Conservation (phyloP, 2,797 vertebrate genomes). For the Arctocebus calabarensis region DNA sequence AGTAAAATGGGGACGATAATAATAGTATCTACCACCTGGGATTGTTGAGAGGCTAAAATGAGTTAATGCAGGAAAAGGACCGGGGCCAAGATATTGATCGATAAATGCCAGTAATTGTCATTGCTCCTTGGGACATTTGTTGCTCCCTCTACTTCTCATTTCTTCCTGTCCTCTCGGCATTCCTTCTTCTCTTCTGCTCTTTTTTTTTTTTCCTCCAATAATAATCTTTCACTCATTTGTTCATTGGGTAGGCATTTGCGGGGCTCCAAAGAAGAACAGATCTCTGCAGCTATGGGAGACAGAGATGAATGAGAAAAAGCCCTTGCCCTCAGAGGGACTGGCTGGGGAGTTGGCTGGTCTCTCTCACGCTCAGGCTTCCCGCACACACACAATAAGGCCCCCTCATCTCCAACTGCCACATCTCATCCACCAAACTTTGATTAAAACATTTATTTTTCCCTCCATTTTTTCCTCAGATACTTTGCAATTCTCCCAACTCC, state of each 20-base stretch:
- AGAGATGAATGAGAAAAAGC: not conserved
- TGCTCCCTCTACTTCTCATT: conserved; percentile 18
- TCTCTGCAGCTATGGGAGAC: not conserved
- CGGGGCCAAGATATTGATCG: conserved; percentile 68
- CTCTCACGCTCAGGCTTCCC: not conserved
- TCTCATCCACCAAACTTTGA: not conserved
- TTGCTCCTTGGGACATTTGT: conserved; percentile 57
- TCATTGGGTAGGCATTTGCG: not conserved
- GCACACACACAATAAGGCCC: not conserved
- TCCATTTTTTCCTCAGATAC: not conserved
- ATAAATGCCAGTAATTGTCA: conserved; percentile 74
- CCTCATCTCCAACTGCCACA: not conserved
- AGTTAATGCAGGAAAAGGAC: conserved; percentile 70
- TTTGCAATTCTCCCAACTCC: too few species aligned
- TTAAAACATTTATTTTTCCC: not conserved
- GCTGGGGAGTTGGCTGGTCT: fast-evolving
- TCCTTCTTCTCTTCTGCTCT: not conserved
- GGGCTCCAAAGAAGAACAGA: not conserved
- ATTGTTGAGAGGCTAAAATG: conserved; percentile 40
- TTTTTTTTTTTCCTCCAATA: not conserved
- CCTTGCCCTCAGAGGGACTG: not conserved
- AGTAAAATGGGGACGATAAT: conserved; percentile 53
- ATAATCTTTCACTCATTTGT: not conserved
- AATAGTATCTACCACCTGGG: not conserved
- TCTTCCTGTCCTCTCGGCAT: conserved; percentile 23